Evolutionary conservation across 92 coral and sea anemone species (phyloP), one percentile per base, ranked within the genome.

Genomic region (Paragorgia papillata): DNA sequence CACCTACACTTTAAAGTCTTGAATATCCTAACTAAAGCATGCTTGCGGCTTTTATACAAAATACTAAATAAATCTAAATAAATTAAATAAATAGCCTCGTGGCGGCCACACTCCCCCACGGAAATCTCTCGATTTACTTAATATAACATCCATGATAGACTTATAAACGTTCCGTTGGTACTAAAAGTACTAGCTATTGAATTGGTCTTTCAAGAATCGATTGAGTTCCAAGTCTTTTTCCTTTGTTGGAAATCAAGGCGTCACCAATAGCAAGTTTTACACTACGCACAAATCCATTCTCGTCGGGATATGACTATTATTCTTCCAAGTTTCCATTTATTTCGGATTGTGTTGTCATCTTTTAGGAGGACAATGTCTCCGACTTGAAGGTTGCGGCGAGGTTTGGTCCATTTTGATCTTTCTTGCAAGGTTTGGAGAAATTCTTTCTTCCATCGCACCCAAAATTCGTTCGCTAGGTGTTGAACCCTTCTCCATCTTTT

Each of bases 341-440:
- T 62, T 77, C 82, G 61, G 34, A 40, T 30, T 13, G 66, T 14
- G 33, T 77, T 43, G 37, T 77, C 82, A 22, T 77, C 74, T 41
- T 39, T 77, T n/a, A 77, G 41, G 29, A 77, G 31, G 59, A 77
- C 82, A 29, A 77, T 39, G 61, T 78, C 83, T 32, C 57, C 83
- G 20, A 53, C 82, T 54, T 62, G 57, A 33, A 77, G 82, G 41
- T 77, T 77, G 48, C 59, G 50, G 46, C 74, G 28, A 17, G 74
- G 57, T 25, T 62, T 32, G n/a, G 26, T 9, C 82, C 82, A 77
- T 67, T 46, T 77, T 67, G 48, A 53, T 63, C 74, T 77, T 44
- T 66, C 34, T 17, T 56, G 70, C 31, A 75, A 49, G 53, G 29
- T 29, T 21, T 74, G 66, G n/a, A 54, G 64, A 31, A 55, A 76